phyloP scores from a whole-genome alignment of 2,797 vertebrate species.

The Spheniscus humboldti region DNA sequence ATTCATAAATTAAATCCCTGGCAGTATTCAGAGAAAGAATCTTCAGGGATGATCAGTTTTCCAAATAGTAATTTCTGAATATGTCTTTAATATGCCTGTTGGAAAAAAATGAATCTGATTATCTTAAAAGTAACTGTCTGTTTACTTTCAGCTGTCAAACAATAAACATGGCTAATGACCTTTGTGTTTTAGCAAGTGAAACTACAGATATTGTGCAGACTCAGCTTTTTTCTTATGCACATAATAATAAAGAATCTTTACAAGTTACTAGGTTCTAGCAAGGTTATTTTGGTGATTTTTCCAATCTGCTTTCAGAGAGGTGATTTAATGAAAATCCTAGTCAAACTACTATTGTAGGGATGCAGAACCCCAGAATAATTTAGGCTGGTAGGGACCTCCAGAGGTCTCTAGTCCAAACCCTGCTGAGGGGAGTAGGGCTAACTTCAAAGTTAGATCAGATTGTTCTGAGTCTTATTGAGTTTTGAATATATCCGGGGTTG shows the following conservation, averaged over 20 bases:
- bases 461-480: background rate
- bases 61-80: background rate
- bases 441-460: background rate
- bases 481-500: background rate
- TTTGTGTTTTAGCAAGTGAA: background rate
- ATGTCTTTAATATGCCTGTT: background rate
- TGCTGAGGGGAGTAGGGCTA: background rate
- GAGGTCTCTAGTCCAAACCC: background rate
- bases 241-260: background rate
- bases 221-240: background rate
- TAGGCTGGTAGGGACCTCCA: background rate
- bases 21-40: background rate
- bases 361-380: background rate
- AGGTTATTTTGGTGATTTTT: background rate
- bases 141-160: background rate
- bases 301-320: background rate
- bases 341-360: background rate
- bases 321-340: background rate
- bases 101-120: background rate
- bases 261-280: background rate
- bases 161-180: background rate
- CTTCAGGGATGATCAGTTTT: background rate
- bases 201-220: background rate
- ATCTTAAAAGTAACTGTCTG: background rate
- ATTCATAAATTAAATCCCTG: background rate